Conservation (phyloP, 2,797 vertebrate species). For the Thripadectes ignobilis region DNA sequence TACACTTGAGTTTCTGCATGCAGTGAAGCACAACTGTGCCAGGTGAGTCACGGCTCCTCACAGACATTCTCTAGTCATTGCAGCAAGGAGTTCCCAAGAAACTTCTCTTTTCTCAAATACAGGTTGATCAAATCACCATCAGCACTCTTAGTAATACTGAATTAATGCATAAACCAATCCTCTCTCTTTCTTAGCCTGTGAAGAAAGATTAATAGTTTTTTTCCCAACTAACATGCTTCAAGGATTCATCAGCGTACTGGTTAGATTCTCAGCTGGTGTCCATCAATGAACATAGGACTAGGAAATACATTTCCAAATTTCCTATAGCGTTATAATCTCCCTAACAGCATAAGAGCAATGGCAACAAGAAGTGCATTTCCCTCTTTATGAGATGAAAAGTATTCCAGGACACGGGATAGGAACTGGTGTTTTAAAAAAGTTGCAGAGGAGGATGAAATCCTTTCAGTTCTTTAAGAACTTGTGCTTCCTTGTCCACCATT, state of each 20-base stretch:
- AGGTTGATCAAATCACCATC: neutral
- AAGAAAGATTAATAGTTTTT: neutral
- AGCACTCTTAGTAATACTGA: neutral
- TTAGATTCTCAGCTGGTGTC: neutral
- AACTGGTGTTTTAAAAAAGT: neutral
- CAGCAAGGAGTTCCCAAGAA: neutral
- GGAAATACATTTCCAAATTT: neutral
- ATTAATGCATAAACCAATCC: neutral
- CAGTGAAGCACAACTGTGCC: neutral
- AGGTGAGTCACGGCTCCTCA: neutral
- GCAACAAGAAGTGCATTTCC: neutral
- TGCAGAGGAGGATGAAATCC: neutral
- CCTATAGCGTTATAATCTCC: neutral
- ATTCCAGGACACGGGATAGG: neutral
- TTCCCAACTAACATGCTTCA: fast-evolving
- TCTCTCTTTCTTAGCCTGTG: neutral
- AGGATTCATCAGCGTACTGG: neutral
- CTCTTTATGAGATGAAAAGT: neutral
- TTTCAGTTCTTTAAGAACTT: neutral
- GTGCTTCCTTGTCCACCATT: neutral
- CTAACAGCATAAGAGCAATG: neutral
- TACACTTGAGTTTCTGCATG: neutral
- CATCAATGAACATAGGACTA: neutral
- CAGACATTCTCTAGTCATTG: neutral
- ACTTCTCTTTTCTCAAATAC: neutral